Evolutionary conservation across 2,888 invertebrate species (phyloP), one percentile per base, ranked within the genome.

Genomic region (Pyrrhia umbra): DNA sequence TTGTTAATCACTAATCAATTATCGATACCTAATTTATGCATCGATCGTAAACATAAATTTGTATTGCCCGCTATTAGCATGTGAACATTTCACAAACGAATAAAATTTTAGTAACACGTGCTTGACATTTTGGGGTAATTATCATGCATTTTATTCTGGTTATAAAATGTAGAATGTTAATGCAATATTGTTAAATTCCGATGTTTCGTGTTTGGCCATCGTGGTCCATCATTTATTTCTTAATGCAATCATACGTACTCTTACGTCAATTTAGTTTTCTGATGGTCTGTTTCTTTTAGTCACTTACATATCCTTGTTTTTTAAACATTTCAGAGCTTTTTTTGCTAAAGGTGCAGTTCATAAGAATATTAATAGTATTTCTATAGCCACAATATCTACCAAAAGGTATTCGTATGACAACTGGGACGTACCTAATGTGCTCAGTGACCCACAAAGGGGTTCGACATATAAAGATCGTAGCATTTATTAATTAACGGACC

Each of bases 401-500:
- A 18, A 47, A 37, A 42, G 47, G 20, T 63, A 50, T 21, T 34
- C 34, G 21, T 50, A 49, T 65, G 73, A 34, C 23, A 55, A 68
- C 39, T 51, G 50, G 50, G 56, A 21, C 51, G 57, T 56, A 16
- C 46, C 9, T 68, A 73, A 68, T 73, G 46, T 43, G 68, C 37
- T 39, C 47, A 43, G 16, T 68, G 68, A 68, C 51, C 68, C 73
- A 51, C 20, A 47, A 30, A 49, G 27, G 64, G 67, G 42, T 9
- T 51, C 27, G 67, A 43, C 42, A 73, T 73, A 42, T 68, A 57
- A 57, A 51, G 67, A 68, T 68, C 47, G 39, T 9, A 52, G 16
- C 43, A 46, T 56, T 42, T 30, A 64, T 45, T 45, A 55, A 65
- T 72, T 65, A 46, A 46, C 25, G 25, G 6, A 18, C 3, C 21